phyloP scores from a whole-genome alignment of 2,797 vertebrate species.

The Glyptemys insculpta region DNA sequence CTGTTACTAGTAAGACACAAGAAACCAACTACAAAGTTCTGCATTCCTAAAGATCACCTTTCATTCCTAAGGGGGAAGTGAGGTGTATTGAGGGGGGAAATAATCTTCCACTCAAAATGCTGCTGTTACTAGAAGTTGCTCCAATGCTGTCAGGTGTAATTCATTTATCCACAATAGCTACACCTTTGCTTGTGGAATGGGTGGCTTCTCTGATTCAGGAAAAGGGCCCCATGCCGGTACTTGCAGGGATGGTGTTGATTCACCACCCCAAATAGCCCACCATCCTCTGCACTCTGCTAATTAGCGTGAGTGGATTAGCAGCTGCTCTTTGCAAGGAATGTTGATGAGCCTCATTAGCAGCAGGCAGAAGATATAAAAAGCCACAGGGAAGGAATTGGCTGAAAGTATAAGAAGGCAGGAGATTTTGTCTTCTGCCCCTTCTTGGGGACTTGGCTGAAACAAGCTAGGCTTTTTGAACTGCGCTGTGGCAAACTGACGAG shows the following conservation, averaged over 20 bases:
- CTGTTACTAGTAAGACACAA: conserved; percentile 74
- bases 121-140: background rate
- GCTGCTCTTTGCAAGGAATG: conserved; percentile 61
- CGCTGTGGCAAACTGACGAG: background rate
- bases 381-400: conserved; percentile 58
- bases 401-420: conserved; percentile 54
- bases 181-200: background rate
- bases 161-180: fast-evolving
- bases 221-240: background rate
- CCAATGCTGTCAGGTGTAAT: background rate
- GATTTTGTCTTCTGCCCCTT: conserved; percentile 34
- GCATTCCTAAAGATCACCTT: conserved; percentile 73
- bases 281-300: background rate
- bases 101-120: conserved; percentile 28
- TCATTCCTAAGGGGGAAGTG: conserved; percentile 65
- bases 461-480: conserved; percentile 38
- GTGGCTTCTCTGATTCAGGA: background rate
- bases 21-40: conserved; percentile 75
- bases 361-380: conserved; percentile 58
- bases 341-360: conserved; percentile 54
- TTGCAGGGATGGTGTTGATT: background rate
- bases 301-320: conserved; percentile 35
- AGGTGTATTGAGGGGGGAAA: conserved; percentile 57
- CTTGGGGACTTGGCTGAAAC: background rate
- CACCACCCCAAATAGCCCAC: background rate